phyloP scores from a whole-genome alignment of 2,888 invertebrate genomes.

The Drosophila kanekoi region DNA sequence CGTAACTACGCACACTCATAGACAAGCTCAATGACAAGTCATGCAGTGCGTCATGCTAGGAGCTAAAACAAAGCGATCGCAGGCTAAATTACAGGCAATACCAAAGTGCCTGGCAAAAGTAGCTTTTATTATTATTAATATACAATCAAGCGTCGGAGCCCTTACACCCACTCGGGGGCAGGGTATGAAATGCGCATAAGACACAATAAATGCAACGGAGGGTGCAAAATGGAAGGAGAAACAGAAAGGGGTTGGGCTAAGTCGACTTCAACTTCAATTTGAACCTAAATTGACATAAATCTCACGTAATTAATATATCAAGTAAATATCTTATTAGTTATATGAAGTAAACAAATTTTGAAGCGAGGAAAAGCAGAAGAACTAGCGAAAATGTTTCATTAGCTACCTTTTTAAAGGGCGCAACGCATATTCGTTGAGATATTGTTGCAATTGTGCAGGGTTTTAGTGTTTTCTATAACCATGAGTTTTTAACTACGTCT shows the following conservation, averaged over 20 bases:
- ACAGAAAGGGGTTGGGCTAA: background rate
- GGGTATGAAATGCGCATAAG: constrained; percentile 35
- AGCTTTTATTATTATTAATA: too few relatives aligned
- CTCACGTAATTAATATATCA: background rate
- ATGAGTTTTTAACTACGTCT: background rate
- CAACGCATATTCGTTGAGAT: too few relatives aligned
- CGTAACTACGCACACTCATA: background rate
- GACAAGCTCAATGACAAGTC: background rate
- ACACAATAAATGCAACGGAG: constrained; percentile 20
- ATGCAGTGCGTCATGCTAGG: background rate
- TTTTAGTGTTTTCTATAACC: background rate
- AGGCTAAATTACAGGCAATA: background rate
- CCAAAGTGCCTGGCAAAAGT: background rate
- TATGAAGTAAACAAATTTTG: background rate
- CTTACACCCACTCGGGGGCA: background rate
- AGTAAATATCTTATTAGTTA: background rate
- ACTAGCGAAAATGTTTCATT: too few relatives aligned
- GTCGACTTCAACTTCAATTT: constrained; percentile 8
- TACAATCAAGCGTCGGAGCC: background rate
- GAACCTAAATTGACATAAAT: background rate
- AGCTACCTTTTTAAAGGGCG: too few relatives aligned
- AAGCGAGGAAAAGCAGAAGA: too few relatives aligned
- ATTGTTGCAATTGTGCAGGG: too few relatives aligned
- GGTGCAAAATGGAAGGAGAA: background rate
- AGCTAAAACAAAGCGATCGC: too few relatives aligned